phyloP scores from a whole-genome alignment of 2,113 vertebrate species.

The Sorex araneus region DNA sequence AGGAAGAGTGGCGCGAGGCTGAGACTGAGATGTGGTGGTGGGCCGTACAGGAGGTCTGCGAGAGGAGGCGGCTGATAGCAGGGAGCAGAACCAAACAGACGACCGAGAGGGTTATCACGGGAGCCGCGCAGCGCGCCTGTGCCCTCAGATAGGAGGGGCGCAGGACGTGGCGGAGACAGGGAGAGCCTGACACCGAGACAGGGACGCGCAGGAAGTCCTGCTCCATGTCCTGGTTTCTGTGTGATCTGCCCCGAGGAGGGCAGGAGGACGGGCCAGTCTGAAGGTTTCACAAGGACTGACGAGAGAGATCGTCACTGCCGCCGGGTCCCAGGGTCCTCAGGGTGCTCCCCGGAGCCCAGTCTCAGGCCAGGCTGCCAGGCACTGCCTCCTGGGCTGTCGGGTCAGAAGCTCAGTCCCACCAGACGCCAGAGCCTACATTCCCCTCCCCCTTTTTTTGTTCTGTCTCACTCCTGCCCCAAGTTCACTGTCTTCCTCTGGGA shows the following conservation, averaged over 20 bases:
- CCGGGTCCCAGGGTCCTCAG: background rate
- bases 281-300: background rate
- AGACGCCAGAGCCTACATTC: background rate
- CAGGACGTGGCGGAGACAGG: background rate
- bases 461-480: background rate
- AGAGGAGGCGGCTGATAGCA: background rate
- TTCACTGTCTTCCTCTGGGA: background rate
- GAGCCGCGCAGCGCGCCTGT: background rate
- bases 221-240: background rate
- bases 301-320: background rate
- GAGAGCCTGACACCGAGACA: slow-evolving; percentile 32
- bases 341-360: background rate
- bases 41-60: background rate
- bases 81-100: background rate
- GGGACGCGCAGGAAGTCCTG: background rate
- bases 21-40: background rate
- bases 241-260: background rate
- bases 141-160: background rate
- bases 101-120: background rate
- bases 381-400: background rate
- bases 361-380: background rate
- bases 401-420: slow-evolving; percentile 41
- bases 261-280: background rate
- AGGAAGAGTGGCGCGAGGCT: background rate
- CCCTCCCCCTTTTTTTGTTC: no score